Evolutionary conservation across 23 tunicate species (phyloP).

Genomic region (Oikopleura dioica): DNA sequence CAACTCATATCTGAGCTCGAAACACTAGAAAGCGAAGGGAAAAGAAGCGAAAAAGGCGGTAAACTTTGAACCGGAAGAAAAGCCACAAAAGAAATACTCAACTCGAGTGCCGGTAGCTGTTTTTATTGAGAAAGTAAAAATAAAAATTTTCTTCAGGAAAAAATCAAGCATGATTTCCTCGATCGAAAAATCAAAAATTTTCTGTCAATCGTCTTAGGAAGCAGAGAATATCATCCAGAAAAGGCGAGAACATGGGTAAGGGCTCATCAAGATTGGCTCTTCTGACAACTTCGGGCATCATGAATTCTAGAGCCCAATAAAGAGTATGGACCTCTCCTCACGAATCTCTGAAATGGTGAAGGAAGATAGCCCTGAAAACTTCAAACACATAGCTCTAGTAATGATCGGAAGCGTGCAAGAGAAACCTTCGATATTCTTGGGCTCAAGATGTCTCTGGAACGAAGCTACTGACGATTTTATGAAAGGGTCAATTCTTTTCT

Average conservation of each 20-base stretch:
- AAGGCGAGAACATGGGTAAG: background rate
- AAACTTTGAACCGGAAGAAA: too few relatives aligned
- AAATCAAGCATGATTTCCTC: background rate
- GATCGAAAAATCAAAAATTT: background rate
- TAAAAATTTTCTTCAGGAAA: background rate
- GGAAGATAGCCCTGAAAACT: constrained; percentile 32
- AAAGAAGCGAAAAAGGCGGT: too few relatives aligned
- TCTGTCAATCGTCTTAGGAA: background rate
- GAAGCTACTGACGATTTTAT: constrained; percentile 75
- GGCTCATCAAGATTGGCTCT: too few relatives aligned
- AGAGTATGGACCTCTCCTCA: constrained; percentile 20
- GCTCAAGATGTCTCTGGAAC: constrained; percentile 84
- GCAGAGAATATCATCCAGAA: background rate
- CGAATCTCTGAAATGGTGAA: constrained; percentile 46
- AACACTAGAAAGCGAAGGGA: too few relatives aligned
- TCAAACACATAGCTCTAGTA: constrained; percentile 75
- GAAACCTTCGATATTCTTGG: constrained; percentile 55
- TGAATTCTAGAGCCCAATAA: too few relatives aligned
- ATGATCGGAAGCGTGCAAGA: constrained; percentile 68
- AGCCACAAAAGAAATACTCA: too few relatives aligned
- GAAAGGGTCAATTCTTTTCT: too few relatives aligned
- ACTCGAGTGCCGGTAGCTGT: too few relatives aligned
- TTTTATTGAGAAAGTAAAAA: too few relatives aligned
- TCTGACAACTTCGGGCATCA: too few relatives aligned
- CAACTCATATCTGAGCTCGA: too few relatives aligned